Conservation (phyloP, 2,888 invertebrate genomes). For the Lymantria dispar region DNA sequence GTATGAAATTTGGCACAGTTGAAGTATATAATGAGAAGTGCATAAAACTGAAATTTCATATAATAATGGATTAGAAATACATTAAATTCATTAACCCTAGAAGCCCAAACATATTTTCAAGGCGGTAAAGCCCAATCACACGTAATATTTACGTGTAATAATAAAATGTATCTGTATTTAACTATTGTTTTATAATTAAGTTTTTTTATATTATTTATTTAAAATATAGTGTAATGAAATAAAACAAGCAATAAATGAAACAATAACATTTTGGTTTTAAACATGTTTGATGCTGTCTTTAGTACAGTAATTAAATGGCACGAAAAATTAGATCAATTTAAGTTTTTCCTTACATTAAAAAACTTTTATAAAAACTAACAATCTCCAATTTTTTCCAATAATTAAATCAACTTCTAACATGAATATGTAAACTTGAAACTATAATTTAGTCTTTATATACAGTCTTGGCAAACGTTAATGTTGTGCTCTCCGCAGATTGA, state of each 20-base stretch:
- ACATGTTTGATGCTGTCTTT: neutral
- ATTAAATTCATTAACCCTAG: neutral
- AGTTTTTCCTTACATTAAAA: neutral
- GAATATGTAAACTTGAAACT: neutral
- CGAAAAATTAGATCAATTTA: neutral
- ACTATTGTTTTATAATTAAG: neutral
- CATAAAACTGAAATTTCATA: no score
- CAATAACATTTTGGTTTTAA: neutral
- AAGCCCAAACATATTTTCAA: neutral
- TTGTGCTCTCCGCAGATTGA: conserved; percentile 4
- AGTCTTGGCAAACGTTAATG: neutral
- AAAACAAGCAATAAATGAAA: neutral
- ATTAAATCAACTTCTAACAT: neutral
- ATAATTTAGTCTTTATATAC: neutral
- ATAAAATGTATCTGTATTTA: neutral
- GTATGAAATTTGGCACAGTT: no score
- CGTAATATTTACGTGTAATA: neutral
- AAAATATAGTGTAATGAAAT: neutral
- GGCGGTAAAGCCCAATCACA: neutral
- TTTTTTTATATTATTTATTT: neutral
- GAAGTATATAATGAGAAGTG: no score
- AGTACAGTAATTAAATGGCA: neutral
- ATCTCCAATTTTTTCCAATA: neutral
- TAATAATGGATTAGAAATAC: no score
- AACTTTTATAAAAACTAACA: neutral